A percentile compares a stretch with the other conserved stretches of the same genome.
Evolutionary conservation across 2,888 invertebrate species (phyloP).

Genomic region (Dromius quadrimaculatus): DNA sequence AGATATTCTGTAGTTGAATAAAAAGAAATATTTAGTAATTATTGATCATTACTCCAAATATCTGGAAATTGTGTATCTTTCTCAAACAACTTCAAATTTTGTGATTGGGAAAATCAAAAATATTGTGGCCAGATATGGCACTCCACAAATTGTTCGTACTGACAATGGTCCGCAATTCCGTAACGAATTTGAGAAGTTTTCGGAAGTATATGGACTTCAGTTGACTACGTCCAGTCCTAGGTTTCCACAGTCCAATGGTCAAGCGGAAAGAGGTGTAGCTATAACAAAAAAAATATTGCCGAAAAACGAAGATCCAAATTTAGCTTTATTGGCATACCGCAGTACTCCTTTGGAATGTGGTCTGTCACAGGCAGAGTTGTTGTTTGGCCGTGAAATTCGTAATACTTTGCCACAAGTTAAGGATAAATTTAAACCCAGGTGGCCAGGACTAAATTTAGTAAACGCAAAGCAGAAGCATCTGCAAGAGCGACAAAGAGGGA

Average conservation of each 20-base stretch:
- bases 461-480: too few relatives aligned
- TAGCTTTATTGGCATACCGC: neutral
- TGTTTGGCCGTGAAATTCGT: neutral
- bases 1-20: neutral
- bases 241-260: neutral
- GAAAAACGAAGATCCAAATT: neutral
- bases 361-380: neutral
- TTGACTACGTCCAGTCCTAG: neutral
- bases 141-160: neutral
- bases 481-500: too few relatives aligned
- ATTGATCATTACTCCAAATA: neutral
- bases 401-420: too few relatives aligned
- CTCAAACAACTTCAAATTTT: neutral
- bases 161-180: neutral
- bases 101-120: neutral
- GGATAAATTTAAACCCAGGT: too few relatives aligned
- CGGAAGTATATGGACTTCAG: neutral
- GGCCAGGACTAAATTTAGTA: too few relatives aligned
- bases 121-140: neutral
- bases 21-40: neutral
- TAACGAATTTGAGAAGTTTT: neutral
- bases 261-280: neutral
- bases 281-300: neutral
- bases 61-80: neutral
- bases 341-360: slow-evolving; percentile 2